Base-by-base conservation (phyloP, 2,797 vertebrate species). In the Anolis apletophallus region DNA sequence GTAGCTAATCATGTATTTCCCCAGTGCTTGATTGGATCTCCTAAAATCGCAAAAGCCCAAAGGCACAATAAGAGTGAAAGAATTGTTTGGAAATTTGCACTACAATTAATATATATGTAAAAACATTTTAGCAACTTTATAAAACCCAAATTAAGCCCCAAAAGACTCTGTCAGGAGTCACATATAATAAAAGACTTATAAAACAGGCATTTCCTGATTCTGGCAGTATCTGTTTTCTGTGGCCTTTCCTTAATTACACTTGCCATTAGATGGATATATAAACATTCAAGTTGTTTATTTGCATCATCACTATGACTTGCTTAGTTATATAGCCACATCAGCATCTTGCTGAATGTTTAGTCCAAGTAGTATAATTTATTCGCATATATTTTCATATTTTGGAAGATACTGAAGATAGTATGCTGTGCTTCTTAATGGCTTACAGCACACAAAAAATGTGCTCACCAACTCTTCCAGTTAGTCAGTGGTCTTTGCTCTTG, bases 231-330 rank as follows among this genome's bases (percentile, higher is more conserved):
- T 93, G 88, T 89, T 75, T 85, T 90, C 88, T 87, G 84, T 82
- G 83, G 87, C 83, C 7, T 2, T 87, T 90, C 85, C 74, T 90
- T 93, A 93, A 94, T 93, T 94, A 92, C 91, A 93, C 89, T 94
- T 93, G 91, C 89, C 88, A 90, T 91, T 91, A 88, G 85, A 91
- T 81, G 87, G 59, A 71, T 90, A 93, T 91, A 89, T 94, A 89
- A 93, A 91, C 88, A 91, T 88, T 94, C 57, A 90, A 93, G 91
- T 89, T 89, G 88, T 93, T 95, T 93, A 93, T 94, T 94, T 94
- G 91, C 88, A 94, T 93, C 91, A 94, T 93, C 92, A 93, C 87
- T 88, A 85, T 88, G 86, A 88, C 82, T 88, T 84, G 83, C 91
- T 90, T 88, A 93, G 94, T 94, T 89, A 73, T 81, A 40, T 69